Base-by-base conservation (phyloP, 2,888 invertebrate species). In the Imbricaverruca yamaguchii region DNA sequence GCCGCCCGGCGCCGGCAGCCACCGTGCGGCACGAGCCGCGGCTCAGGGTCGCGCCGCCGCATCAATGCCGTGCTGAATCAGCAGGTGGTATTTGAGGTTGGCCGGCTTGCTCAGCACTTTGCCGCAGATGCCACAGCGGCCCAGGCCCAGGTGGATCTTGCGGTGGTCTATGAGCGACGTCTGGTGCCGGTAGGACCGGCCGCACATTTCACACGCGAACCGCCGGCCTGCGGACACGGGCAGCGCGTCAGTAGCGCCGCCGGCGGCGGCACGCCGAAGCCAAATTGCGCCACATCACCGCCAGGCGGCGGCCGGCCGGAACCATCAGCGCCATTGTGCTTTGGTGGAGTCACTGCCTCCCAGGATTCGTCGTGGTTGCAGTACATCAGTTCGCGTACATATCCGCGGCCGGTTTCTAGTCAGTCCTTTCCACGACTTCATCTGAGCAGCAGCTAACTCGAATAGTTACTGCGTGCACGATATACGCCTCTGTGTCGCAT, bases 141-240 rank as follows among this genome's bases (percentile, higher is more conserved):
- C 63, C 18, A 63, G 63, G 63, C 63, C 63, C 63, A 63, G 15
- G 63, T 63, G 63, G 63, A 63, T 63, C 63, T 63, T 63, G 63
- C 63, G 63, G 63, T 63, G 63, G 63, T 63, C 63, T 8, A 8
- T 18, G 63, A 63, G 63, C 15, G 63, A 63, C 18, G 63, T 63
- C 63, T 21, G 63, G 18, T 63, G 63, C 18, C 63, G 63, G 63
- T 63, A 63, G 63, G 63, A 13, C 18, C 63, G 63, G 63, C 63
- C 63, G 21, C 63, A 63, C 13, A 63, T 0, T 21, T 11, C 63
- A 18, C 63, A 63, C 63, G 18, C 63, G 63, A 18, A 63, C 63
- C 18, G 63, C 21, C 21, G 63, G 18, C 63, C 63, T 63, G 63
- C 63, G 63, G 63, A 11, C 63, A 63, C 63, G 21, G 18, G 63